Base-by-base conservation (phyloP, 2,888 invertebrate species). In the Ormyrus pomaceus region DNA sequence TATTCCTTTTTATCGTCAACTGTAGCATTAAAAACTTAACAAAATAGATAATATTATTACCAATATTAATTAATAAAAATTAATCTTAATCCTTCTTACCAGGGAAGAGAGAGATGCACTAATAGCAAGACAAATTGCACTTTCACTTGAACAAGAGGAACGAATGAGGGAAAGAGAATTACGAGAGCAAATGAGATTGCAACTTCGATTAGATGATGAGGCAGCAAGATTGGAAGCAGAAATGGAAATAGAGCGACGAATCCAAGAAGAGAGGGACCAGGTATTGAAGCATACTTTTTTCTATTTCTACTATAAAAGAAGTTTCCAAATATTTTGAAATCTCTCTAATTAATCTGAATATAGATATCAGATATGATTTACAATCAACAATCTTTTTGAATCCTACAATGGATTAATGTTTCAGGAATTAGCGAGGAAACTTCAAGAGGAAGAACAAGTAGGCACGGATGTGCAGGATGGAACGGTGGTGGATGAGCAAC, bases 211-310 rank as follows among this genome's bases (percentile, higher is more conserved):
- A 3, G 90, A 90, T 71, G 90, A 91, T 62, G 90, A 91, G 80
- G 88, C 86, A 51, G 87, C 88, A 8, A 87, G 86, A 83, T 80
- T 88, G 45, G 88, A 88, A 79, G 87, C 86, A 6, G 88, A 89
- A 70, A 75, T 86, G 66, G 93, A 94, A 85, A 93, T 94, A 82
- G 92, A 93, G 84, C 91, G 92, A 84, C 92, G 93, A 84, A 89
- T 95, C 70, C 96, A 96, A 88, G 95, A 96, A 88, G 93, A 94
- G 86, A 93, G 93, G 83, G 95, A 95, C 91, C 95, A 95, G 88
- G 95, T 94, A 85, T 7, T 34, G 34, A 34, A 34, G 34, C 4
- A 34, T 34, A 34, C 34, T 34, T 34, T 34, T 34, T 34, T 34
- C 34, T 34, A 34, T 4, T 34, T 34, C 3, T 34, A 34, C 34